Percentiles rank a stretch among this genome's conserved stretches.
These are phyloP conservation scores for Molorchus minor DNA, from an alignment of 2,888 invertebrate genomes.

Conservation along the genomic window DNA sequence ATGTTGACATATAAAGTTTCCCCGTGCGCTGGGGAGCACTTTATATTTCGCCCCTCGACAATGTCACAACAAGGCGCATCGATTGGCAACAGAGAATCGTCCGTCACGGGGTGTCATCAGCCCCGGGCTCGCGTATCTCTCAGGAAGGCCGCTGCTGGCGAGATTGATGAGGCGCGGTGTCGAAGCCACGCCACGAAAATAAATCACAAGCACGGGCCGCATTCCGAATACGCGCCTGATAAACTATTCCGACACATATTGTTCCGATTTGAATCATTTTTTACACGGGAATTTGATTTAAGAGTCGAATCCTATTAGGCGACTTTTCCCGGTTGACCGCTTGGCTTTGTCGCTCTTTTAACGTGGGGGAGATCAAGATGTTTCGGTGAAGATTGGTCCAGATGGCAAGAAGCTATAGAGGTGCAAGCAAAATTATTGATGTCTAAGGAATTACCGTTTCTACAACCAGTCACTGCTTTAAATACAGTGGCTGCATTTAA, in stretches of 20 bases:
- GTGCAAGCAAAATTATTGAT: no score
- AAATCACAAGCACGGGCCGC: conserved; percentile 49
- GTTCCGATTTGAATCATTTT: conserved; percentile 16
- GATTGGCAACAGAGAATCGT: conserved; percentile 57
- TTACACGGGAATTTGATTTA: conserved; percentile 10
- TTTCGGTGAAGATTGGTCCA: no score
- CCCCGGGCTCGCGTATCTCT: conserved; percentile 47
- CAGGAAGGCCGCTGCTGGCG: conserved; percentile 50
- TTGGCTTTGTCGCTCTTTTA: neutral
- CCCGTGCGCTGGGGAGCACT: conserved; percentile 40
- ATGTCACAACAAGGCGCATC: conserved; percentile 53
- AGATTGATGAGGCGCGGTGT: conserved; percentile 58
- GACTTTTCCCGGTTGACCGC: neutral
- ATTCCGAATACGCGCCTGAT: conserved; percentile 13
- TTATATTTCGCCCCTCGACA: conserved; percentile 47
- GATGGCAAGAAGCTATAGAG: no score
- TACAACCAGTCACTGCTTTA: no score
- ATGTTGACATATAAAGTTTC: conserved; percentile 44
- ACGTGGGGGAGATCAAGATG: no score
- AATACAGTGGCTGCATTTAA: no score
- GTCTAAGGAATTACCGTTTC: no score
- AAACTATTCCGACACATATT: conserved; percentile 13
- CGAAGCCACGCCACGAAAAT: conserved; percentile 55
- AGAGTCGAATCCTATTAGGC: conserved; percentile 2
- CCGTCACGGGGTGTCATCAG: conserved; percentile 55